phyloP scores from a whole-genome alignment of 2,888 invertebrate species.

The Seira musarum region DNA sequence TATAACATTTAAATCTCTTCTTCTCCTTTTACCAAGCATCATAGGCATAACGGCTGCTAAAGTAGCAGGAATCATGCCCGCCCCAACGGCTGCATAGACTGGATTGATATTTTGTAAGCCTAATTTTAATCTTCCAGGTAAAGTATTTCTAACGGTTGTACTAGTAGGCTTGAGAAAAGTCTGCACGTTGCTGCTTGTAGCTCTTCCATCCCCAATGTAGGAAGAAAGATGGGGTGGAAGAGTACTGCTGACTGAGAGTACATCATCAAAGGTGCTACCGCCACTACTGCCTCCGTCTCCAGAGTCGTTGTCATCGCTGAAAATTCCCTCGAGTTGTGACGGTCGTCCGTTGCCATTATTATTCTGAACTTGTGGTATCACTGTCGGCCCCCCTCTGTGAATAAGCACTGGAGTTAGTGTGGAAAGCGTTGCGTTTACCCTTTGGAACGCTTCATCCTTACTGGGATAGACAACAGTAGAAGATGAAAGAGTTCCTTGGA shows the following conservation, averaged over 20 bases:
- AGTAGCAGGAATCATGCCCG: constrained; percentile 64
- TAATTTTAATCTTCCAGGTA: constrained; percentile 46
- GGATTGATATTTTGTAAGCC: constrained; percentile 63
- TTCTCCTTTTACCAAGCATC: constrained; percentile 62
- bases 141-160: constrained; percentile 27
- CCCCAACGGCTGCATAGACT: constrained; percentile 66
- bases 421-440: constrained; percentile 66
- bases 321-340: neutral
- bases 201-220: constrained; percentile 58
- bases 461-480: constrained; percentile 20
- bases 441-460: constrained; percentile 63
- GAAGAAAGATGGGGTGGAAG: constrained; percentile 33
- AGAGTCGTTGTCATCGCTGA: neutral
- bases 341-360: constrained; percentile 31
- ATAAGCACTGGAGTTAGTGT: constrained; percentile 64
- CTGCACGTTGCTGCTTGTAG: constrained; percentile 35
- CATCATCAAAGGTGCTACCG: neutral
- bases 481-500: neutral
- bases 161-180: constrained; percentile 52
- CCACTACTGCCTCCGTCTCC: neutral
- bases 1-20: too few species aligned
- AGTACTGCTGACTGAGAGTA: constrained; percentile 34
- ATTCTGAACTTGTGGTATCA: constrained; percentile 32
- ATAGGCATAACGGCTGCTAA: constrained; percentile 66
- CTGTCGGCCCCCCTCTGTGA: constrained; percentile 51